phyloP scores from a whole-genome alignment of 2,113 vertebrate species.

The Microtus ochrogaster region DNA sequence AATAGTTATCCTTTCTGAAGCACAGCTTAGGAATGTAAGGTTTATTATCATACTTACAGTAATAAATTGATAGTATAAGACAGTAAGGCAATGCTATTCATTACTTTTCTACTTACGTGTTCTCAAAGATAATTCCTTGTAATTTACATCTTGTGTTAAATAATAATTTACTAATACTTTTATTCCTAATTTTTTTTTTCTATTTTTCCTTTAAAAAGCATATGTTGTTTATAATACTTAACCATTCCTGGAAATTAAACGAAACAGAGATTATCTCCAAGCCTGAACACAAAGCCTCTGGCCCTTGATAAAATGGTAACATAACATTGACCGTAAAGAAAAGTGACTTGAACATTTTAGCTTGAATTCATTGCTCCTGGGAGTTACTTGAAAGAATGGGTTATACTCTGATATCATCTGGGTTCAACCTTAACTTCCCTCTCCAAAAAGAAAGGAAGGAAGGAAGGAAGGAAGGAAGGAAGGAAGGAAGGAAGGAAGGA shows the following conservation, averaged over 20 bases:
- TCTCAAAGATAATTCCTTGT: neutral
- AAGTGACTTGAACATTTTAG: neutral
- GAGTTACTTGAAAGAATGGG: neutral
- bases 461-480: too few species aligned
- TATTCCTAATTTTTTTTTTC: neutral
- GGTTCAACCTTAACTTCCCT: neutral
- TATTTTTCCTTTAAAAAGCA: neutral
- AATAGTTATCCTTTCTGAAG: neutral
- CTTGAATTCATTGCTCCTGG: neutral
- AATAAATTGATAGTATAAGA: neutral
- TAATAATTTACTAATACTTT: slow-evolving; percentile 18
- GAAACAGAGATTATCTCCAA: slow-evolving; percentile 13
- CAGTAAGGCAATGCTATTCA: neutral
- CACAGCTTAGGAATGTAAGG: neutral
- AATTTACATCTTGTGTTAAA: slow-evolving; percentile 3
- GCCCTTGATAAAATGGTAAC: neutral
- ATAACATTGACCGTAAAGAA: neutral
- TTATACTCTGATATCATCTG: neutral
- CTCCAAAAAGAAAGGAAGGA: too few species aligned
- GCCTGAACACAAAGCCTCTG: neutral
- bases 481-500: neutral
- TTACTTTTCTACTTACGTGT: neutral
- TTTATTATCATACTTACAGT: neutral
- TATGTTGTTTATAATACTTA: neutral
- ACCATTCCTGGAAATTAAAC: neutral